Percentiles rank a stretch among this genome's conserved stretches.
Conservation (phyloP, 2,113 vertebrate genomes). For the Crotalus tigris region DNA sequence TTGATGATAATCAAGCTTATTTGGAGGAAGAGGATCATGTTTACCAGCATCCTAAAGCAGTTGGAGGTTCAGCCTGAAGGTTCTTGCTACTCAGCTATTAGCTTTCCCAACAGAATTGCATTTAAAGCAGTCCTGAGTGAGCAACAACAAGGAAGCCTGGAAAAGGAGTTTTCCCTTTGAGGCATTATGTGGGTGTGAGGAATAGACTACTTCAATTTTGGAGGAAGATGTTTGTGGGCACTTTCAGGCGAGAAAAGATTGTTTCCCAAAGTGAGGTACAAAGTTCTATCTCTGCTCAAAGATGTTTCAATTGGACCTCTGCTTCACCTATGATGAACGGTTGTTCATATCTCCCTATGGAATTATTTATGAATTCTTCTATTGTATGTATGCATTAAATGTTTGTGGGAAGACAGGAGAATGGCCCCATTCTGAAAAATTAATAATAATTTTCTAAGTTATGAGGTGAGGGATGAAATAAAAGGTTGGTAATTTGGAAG, state of each 20-base stretch:
- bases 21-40: background rate
- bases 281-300: background rate
- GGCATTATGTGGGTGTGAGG: background rate
- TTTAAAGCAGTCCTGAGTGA: background rate
- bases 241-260: background rate
- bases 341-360: background rate
- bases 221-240: background rate
- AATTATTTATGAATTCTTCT: background rate
- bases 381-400: background rate
- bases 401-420: background rate
- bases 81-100: background rate
- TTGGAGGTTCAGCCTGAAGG: background rate
- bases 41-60: background rate
- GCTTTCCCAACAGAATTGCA: background rate
- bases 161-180: background rate
- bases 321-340: background rate
- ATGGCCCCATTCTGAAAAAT: background rate
- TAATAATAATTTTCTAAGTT: background rate
- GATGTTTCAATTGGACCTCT: background rate
- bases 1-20: background rate
- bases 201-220: background rate
- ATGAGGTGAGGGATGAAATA: background rate
- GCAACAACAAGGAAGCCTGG: background rate
- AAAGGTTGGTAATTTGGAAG: background rate
- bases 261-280: background rate